Percentiles rank a stretch among this genome's conserved stretches.
Evolutionary conservation across 2,888 invertebrate genomes (phyloP).

Genomic region (Coelinius sp.): DNA sequence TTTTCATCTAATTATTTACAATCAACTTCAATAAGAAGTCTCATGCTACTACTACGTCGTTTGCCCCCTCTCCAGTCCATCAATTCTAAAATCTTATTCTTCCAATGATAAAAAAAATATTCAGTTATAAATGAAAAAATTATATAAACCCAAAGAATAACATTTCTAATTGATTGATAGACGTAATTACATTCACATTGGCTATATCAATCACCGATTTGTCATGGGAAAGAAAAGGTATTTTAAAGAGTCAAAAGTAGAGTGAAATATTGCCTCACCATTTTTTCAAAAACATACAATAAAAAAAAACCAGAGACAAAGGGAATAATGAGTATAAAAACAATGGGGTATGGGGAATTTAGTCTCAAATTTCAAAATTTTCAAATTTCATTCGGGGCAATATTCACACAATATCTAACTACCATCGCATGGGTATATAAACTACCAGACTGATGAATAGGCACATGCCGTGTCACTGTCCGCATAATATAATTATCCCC

Average conservation of each 20-base stretch:
- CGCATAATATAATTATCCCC: constrained; percentile 23
- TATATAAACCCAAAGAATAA: not conserved
- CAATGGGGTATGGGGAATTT: not conserved
- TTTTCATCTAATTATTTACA: too few relatives aligned
- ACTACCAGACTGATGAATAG: constrained; percentile 8
- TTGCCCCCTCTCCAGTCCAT: too few relatives aligned
- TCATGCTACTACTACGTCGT: too few relatives aligned
- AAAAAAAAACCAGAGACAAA: not conserved
- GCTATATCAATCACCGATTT: constrained; percentile 4
- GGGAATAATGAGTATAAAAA: not conserved
- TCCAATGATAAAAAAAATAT: too few relatives aligned
- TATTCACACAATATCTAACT: constrained; percentile 24
- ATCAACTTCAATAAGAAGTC: too few relatives aligned
- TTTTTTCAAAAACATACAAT: not conserved
- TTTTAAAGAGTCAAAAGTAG: not conserved
- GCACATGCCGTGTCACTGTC: constrained; percentile 26
- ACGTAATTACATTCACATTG: constrained; percentile 4
- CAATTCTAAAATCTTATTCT: too few relatives aligned
- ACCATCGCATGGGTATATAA: not conserved
- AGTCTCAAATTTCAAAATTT: constrained; percentile 11
- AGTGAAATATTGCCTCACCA: not conserved
- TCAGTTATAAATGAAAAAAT: too few relatives aligned
- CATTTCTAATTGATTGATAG: constrained; percentile 1
- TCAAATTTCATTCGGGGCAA: not conserved
- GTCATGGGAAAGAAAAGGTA: not conserved